These are phyloP conservation scores for Gymnothorax javanicus DNA, from an alignment of 2,797 vertebrate genomes.

Conservation along the genomic window DNA sequence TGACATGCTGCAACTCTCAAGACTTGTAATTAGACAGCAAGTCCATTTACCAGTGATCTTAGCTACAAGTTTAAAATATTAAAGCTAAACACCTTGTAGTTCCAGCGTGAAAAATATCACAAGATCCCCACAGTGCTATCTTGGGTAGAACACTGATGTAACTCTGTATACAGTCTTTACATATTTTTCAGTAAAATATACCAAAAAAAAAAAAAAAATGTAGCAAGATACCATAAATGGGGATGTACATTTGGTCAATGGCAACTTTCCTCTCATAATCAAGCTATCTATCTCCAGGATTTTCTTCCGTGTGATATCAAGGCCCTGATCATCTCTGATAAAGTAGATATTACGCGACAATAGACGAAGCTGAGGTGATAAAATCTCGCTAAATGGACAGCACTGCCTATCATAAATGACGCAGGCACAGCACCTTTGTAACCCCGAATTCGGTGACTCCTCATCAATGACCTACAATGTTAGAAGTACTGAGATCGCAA, in stretches of 20 bases:
- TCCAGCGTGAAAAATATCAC: not conserved
- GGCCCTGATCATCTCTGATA: not conserved
- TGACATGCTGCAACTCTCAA: conserved; percentile 11
- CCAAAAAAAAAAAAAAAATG: not conserved
- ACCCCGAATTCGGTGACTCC: no score
- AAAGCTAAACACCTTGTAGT: not conserved
- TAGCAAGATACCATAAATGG: not conserved
- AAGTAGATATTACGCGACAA: not conserved
- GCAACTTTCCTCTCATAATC: no score
- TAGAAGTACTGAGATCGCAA: no score
- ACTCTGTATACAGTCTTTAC: not conserved
- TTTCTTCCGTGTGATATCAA: not conserved
- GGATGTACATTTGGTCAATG: no score
- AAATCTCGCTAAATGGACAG: not conserved
- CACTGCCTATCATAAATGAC: not conserved
- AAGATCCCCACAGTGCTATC: not conserved
- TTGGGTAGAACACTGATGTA: not conserved
- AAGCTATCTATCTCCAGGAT: not conserved
- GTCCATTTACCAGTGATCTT: not conserved
- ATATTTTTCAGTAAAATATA: not conserved
- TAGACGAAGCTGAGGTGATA: not conserved
- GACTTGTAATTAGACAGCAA: not conserved
- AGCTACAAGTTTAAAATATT: not conserved
- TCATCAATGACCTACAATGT: no score
- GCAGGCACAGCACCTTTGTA: no score